These are phyloP conservation scores for Hoplostethus atlanticus DNA, from an alignment of 2,797 vertebrate species.

Conservation along the genomic window DNA sequence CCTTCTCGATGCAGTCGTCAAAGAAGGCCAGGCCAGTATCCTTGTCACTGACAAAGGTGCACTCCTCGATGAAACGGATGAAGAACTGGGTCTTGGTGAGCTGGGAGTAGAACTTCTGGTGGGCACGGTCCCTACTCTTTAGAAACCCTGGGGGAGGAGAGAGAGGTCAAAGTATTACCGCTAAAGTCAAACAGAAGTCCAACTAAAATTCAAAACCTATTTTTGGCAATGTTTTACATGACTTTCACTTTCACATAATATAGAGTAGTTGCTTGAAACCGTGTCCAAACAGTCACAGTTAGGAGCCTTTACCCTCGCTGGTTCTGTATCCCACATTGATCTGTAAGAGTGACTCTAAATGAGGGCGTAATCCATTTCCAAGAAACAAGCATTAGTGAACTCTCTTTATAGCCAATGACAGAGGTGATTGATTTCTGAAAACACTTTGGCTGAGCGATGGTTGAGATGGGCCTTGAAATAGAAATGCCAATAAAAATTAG, in stretches of 20 bases:
- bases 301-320: constrained; percentile 1
- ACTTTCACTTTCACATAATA: no score
- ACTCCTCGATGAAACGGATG: constrained; percentile 99
- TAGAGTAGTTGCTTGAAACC: neutral
- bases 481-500: constrained; percentile 37
- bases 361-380: constrained; percentile 40
- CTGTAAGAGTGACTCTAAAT: constrained; percentile 12
- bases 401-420: constrained; percentile 36
- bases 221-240: no score
- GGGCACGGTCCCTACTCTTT: constrained; percentile 95
- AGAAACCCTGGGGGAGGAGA: constrained; percentile 88
- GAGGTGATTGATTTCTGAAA: constrained; percentile 49
- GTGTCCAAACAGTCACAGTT: neutral
- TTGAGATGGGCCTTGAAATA: constrained; percentile 41
- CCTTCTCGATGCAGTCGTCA: constrained; percentile 99
- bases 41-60: constrained; percentile 99
- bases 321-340: constrained; percentile 13
- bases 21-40: constrained; percentile 98
- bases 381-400: constrained; percentile 37
- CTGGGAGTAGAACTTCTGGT: constrained; percentile 96
- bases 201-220: no score
- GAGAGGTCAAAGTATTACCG: neutral
- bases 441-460: constrained; percentile 18
- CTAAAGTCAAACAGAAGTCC: neutral
- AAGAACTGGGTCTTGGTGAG: constrained; percentile 98